phyloP scores from a whole-genome alignment of 2,888 invertebrate species.

The Macrosiphum euphorbiae region DNA sequence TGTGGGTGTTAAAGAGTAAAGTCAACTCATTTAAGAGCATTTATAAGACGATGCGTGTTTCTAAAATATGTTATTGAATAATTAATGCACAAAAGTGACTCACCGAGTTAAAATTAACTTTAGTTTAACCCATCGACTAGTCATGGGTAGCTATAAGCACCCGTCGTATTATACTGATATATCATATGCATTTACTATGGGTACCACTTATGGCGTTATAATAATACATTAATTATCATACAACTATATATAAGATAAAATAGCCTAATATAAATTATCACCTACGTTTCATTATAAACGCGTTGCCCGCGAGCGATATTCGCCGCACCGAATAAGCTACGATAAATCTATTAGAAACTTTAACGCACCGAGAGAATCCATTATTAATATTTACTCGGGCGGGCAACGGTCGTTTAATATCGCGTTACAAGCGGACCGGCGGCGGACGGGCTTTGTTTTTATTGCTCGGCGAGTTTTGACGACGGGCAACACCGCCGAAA shows the following conservation, averaged over 20 bases:
- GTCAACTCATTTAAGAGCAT: neutral
- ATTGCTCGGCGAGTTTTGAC: conserved; percentile 41
- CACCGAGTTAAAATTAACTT: neutral
- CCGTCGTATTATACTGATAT: too few species aligned
- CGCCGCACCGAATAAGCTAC: neutral
- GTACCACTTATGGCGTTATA: neutral
- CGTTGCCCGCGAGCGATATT: neutral
- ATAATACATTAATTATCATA: neutral
- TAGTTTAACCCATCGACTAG: neutral
- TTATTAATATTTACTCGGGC: conserved; percentile 36
- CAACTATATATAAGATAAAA: neutral
- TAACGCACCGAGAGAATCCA: neutral
- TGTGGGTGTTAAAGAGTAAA: neutral
- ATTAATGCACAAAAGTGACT: neutral
- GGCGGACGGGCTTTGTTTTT: conserved; percentile 48
- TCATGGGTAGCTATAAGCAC: neutral
- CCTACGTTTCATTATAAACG: conserved; percentile 15
- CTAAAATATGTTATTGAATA: neutral
- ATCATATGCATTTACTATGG: neutral
- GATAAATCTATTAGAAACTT: conserved; percentile 34
- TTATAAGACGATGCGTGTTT: neutral
- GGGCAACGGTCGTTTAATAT: conserved; percentile 46
- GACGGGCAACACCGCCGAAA: conserved; percentile 22
- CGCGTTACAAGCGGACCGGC: neutral
- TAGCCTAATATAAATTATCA: neutral